Percentiles rank a stretch among this genome's conserved stretches.
These are phyloP conservation scores for Erinaceus europaeus DNA, from an alignment of 2,113 vertebrate species.

Conservation along the genomic window DNA sequence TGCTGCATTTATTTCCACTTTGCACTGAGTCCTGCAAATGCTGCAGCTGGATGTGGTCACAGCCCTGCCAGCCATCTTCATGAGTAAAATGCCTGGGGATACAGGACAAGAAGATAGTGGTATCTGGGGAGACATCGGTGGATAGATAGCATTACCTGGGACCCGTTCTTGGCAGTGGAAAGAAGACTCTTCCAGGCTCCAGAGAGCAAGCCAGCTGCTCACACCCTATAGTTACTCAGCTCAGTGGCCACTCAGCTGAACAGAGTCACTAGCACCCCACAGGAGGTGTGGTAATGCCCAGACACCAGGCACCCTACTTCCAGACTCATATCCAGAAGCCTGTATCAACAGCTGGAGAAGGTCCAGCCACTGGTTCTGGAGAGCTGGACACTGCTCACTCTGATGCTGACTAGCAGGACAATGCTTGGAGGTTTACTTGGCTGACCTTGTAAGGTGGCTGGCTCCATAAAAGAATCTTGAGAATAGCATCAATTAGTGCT, in stretches of 20 bases:
- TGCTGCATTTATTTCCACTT: too few relatives aligned
- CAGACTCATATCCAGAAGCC: fast-evolving
- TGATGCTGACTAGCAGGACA: fast-evolving
- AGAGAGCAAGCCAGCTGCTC: neutral
- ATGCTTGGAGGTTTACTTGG: neutral
- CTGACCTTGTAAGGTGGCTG: neutral
- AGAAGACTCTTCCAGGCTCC: neutral
- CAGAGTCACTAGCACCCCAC: neutral
- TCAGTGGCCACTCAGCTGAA: fast-evolving
- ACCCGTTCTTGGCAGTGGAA: too few relatives aligned
- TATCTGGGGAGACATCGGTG: fast-evolving
- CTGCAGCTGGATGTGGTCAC: too few relatives aligned
- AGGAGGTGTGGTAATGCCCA: neutral
- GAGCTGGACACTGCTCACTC: fast-evolving
- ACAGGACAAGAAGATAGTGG: fast-evolving
- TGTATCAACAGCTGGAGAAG: neutral
- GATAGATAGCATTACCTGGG: too few relatives aligned
- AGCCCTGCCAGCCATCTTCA: too few relatives aligned
- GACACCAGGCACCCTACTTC: fast-evolving
- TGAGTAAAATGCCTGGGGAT: neutral
- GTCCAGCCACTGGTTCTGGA: neutral
- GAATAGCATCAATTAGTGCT: neutral
- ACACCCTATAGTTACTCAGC: fast-evolving
- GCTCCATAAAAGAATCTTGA: neutral
- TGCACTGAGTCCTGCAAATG: too few relatives aligned